These are phyloP conservation scores for Coleophora deauratella DNA, from an alignment of 2,888 invertebrate species.

Conservation along the genomic window DNA sequence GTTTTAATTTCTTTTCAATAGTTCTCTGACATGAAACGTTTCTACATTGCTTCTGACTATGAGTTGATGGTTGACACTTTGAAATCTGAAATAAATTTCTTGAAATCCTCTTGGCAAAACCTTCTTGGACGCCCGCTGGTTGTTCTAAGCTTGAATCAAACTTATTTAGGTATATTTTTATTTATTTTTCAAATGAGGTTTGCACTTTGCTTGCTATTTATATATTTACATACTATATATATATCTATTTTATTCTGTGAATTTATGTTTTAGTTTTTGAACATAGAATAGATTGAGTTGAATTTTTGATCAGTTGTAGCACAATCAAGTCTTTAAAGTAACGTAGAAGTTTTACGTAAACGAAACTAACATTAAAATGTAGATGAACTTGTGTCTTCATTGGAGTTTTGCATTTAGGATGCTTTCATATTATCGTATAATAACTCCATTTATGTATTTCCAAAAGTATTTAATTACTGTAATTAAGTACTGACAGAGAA, in stretches of 20 bases:
- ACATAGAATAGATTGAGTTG: no score
- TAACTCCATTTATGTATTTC: no score
- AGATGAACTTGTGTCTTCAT: no score
- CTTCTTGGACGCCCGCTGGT: conserved; percentile 97
- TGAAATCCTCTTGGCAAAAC: conserved; percentile 98
- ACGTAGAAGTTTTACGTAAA: conserved; percentile 1
- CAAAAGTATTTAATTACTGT: no score
- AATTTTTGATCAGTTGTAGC: not conserved
- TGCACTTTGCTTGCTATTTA: conserved; percentile 33
- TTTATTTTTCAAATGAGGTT: not conserved
- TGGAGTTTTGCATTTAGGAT: no score
- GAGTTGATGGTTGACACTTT: conserved; percentile 98
- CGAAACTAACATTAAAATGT: no score
- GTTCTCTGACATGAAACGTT: conserved; percentile 98
- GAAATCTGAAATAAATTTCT: conserved; percentile 97
- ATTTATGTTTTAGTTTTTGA: not conserved
- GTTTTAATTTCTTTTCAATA: conserved; percentile 60
- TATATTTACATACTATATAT: conserved; percentile 9
- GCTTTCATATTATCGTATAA: no score
- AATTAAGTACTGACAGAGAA: no score
- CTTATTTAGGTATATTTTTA: conserved; percentile 83
- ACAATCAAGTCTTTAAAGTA: not conserved
- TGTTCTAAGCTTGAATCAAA: conserved; percentile 90
- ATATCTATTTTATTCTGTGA: conserved; percentile 5
- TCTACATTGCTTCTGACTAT: conserved; percentile 99